phyloP scores from a whole-genome alignment of 1,140 invertebrate species.

The Acyrthosiphon pisum region DNA sequence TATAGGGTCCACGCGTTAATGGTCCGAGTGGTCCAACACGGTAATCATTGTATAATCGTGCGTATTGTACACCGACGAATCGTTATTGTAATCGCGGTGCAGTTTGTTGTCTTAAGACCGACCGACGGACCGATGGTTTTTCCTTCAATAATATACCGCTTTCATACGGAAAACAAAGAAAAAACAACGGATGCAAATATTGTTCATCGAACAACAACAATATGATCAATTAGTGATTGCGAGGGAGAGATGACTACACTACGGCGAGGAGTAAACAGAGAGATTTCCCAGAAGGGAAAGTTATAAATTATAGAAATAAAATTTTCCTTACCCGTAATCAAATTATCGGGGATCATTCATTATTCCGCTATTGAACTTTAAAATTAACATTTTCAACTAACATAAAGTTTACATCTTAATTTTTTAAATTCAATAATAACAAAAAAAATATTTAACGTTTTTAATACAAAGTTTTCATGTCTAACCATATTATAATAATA shows the following conservation, averaged over 20 bases:
- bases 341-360: neutral
- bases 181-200: neutral
- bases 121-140: neutral
- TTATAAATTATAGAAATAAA: conserved; percentile 30
- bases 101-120: neutral
- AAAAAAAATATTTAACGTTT: neutral
- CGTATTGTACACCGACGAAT: neutral
- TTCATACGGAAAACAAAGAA: neutral
- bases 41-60: too few species aligned
- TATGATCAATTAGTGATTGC: neutral
- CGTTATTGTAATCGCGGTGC: neutral
- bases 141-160: neutral
- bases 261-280: neutral
- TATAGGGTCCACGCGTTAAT: too few species aligned
- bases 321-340: conserved; percentile 10
- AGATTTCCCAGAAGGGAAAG: conserved; percentile 5
- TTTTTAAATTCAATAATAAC: conserved; percentile 7
- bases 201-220: conserved; percentile 22
- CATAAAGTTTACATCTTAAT: neutral
- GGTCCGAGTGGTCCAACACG: too few species aligned
- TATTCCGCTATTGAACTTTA: conserved; percentile 1
- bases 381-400: conserved; percentile 3
- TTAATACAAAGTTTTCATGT: neutral
- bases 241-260: neutral
- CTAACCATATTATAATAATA: neutral